Conservation (phyloP, 53 echinoderm and acorn worm genomes). For the Luidia sarsii region DNA sequence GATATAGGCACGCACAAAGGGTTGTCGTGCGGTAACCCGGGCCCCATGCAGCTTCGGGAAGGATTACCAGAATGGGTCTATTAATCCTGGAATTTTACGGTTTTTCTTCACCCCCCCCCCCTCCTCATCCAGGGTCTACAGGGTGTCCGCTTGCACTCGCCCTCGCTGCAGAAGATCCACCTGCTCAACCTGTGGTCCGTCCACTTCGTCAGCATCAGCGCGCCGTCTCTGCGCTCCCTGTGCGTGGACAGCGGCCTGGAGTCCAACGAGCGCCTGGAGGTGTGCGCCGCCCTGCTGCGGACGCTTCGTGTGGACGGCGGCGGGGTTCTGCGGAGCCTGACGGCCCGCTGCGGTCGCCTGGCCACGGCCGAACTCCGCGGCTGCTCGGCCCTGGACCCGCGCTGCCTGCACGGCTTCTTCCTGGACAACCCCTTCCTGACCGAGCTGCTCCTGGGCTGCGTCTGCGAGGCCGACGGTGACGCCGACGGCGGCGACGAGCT, state of each 20-base stretch:
- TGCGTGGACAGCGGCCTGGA: conserved; percentile 84
- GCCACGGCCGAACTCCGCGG: conserved; percentile 76
- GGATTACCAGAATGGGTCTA: no score
- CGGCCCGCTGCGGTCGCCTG: conserved; percentile 74
- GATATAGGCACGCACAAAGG: no score
- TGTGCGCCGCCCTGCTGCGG: conserved; percentile 69
- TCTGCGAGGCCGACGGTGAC: no score
- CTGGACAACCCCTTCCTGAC: conserved; percentile 75
- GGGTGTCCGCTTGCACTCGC: conserved; percentile 78
- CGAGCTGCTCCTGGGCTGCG: conserved; percentile 68
- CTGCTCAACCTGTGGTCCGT: conserved; percentile 91
- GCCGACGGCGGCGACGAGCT: conserved; percentile 72
- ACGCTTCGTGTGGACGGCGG: conserved; percentile 79
- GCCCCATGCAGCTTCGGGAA: no score
- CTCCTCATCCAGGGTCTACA: conserved; percentile 73
- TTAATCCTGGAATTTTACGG: no score
- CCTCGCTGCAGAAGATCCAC: conserved; percentile 77
- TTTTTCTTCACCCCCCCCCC: no score
- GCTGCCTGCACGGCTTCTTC: conserved; percentile 70
- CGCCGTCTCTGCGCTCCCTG: conserved; percentile 79
- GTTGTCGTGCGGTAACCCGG: no score
- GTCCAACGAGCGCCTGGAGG: conserved; percentile 87
- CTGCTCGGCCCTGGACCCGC: conserved; percentile 70
- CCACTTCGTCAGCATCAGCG: conserved; percentile 86
- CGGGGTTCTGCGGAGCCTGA: conserved; percentile 72